Percentiles rank a stretch among this genome's conserved stretches.
Conservation (phyloP, 1,140 invertebrate genomes). For the Zaprionus camerounensis region DNA sequence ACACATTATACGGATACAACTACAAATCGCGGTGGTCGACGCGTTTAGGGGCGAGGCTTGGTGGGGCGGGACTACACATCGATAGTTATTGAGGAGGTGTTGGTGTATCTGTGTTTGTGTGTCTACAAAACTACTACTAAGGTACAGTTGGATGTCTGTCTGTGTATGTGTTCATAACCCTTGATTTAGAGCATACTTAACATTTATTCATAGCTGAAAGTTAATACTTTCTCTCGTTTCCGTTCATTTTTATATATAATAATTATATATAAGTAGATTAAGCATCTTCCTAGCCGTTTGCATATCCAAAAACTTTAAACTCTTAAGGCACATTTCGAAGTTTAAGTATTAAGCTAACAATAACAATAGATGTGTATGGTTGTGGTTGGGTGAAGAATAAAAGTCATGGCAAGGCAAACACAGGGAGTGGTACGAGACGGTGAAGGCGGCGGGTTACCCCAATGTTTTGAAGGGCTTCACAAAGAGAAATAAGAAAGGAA, state of each 20-base stretch:
- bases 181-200: slow-evolving; percentile 45
- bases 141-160: slow-evolving; percentile 47
- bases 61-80: slow-evolving; percentile 51
- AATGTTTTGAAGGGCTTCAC: slow-evolving; percentile 26
- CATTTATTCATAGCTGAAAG: slow-evolving; percentile 36
- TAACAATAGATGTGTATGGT: slow-evolving; percentile 30
- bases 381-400: slow-evolving; percentile 7
- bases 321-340: slow-evolving; percentile 79
- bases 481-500: slow-evolving; percentile 5
- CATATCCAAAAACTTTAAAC: slow-evolving; percentile 55
- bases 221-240: slow-evolving; percentile 17
- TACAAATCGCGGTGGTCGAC: slow-evolving; percentile 33
- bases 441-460: neutral
- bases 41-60: neutral
- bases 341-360: slow-evolving; percentile 55
- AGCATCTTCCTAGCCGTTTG: neutral
- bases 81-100: slow-evolving; percentile 35
- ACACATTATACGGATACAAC: slow-evolving; percentile 55
- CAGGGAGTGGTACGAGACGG: neutral
- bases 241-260: slow-evolving; percentile 24
- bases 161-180: slow-evolving; percentile 14
- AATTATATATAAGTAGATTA: slow-evolving; percentile 22
- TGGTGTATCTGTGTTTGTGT: slow-evolving; percentile 20
- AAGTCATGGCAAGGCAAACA: slow-evolving; percentile 14
- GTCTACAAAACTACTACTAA: slow-evolving; percentile 82